A percentile compares a stretch with the other conserved stretches of the same genome.
phyloP scores from a whole-genome alignment of 2,888 invertebrate genomes.

The Hanleya hanleyi region DNA sequence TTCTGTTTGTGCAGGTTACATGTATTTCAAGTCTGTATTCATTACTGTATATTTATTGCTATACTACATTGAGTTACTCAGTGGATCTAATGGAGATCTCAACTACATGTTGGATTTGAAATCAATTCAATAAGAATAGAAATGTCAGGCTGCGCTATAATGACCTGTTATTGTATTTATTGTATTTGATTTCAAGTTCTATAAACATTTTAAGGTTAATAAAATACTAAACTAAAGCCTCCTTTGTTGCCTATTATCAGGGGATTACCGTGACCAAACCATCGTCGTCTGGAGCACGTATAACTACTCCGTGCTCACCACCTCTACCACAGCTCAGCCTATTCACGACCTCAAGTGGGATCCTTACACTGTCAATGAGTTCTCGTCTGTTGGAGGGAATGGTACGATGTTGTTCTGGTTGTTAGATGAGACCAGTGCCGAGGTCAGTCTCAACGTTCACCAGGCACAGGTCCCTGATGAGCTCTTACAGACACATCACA shows the following conservation, averaged over 20 bases:
- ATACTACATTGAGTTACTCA: no score
- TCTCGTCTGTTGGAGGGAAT: slow-evolving; percentile 66
- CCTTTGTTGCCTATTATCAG: slow-evolving; percentile 51
- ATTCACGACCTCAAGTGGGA: slow-evolving; percentile 70
- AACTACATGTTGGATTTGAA: no score
- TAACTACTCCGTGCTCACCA: slow-evolving; percentile 56
- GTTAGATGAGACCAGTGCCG: slow-evolving; percentile 61
- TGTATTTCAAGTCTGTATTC: no score
- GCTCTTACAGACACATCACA: slow-evolving; percentile 48
- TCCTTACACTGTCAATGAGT: slow-evolving; percentile 70
- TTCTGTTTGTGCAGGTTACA: no score
- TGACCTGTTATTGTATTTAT: no score
- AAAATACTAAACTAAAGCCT: no score
- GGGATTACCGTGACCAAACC: slow-evolving; percentile 67
- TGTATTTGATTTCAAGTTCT: no score
- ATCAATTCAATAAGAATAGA: no score
- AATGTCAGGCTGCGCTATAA: no score
- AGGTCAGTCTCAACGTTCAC: slow-evolving; percentile 63
- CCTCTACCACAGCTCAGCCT: slow-evolving; percentile 58
- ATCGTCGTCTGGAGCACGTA: slow-evolving; percentile 68
- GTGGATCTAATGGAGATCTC: no score
- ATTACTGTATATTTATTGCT: no score
- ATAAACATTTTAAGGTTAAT: no score
- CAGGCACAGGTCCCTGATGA: slow-evolving; percentile 69
- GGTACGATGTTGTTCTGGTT: slow-evolving; percentile 69